These are phyloP conservation scores for Oriolus oriolus DNA, from an alignment of 2,113 vertebrate species.

Conservation along the genomic window DNA sequence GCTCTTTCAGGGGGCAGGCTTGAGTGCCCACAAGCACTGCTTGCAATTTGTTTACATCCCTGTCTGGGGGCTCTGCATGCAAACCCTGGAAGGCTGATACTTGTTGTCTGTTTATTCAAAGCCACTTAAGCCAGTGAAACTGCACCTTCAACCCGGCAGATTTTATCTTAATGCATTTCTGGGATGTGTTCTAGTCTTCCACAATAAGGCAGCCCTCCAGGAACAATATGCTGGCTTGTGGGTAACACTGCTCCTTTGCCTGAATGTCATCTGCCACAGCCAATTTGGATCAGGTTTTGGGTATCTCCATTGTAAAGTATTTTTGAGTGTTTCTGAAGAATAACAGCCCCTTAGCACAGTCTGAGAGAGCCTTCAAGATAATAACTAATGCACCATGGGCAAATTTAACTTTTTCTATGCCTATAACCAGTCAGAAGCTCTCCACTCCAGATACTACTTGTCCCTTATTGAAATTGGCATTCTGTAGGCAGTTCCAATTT, in stretches of 20 bases:
- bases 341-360: neutral
- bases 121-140: constrained; percentile 9
- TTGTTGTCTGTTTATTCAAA: neutral
- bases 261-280: constrained; percentile 35
- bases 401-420: neutral
- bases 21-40: neutral
- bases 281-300: constrained; percentile 25
- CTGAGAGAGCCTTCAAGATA: neutral
- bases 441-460: neutral
- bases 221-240: neutral
- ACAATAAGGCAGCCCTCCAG: constrained; percentile 24
- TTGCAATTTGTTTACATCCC: neutral
- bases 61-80: neutral
- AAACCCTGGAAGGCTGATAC: neutral
- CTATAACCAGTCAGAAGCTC: neutral
- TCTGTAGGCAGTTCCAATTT: neutral
- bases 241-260: neutral
- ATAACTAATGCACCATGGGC: neutral
- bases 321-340: neutral
- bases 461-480: neutral
- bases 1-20: neutral
- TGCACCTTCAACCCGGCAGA: neutral
- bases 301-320: neutral
- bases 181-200: neutral
- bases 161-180: constrained; percentile 44